Evolutionary conservation across 2,888 invertebrate genomes (phyloP).

Genomic region (Biston stratarius): DNA sequence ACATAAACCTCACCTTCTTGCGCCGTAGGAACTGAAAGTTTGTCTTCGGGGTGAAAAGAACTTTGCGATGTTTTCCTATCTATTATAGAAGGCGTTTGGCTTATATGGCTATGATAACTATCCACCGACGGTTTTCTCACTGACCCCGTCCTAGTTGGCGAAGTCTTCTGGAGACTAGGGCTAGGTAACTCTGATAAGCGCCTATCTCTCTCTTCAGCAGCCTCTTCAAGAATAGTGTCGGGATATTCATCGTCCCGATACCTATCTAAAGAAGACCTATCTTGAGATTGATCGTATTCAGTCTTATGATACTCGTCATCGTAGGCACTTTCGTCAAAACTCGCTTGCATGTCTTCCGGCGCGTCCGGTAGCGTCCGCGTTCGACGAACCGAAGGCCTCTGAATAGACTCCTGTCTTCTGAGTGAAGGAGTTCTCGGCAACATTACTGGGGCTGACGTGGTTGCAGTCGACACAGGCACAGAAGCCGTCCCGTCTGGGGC

Average conservation of each 20-base stretch:
- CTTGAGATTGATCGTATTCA: conserved; percentile 79
- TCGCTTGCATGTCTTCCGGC: conserved; percentile 77
- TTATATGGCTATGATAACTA: conserved; percentile 80
- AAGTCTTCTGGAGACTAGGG: conserved; percentile 72
- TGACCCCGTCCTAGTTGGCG: conserved; percentile 73
- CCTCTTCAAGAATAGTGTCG: conserved; percentile 73
- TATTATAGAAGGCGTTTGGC: conserved; percentile 77
- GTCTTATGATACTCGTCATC: conserved; percentile 84
- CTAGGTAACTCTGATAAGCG: conserved; percentile 66
- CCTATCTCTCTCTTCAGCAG: conserved; percentile 73
- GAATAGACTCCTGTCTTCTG: conserved; percentile 82
- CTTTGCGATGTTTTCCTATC: conserved; percentile 82
- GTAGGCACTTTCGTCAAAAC: conserved; percentile 85
- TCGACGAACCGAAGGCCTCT: conserved; percentile 80
- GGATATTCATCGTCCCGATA: conserved; percentile 78
- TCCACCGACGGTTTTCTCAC: conserved; percentile 79
- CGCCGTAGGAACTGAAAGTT: conserved; percentile 74
- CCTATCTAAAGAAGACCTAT: conserved; percentile 77
- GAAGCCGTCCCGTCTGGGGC: conserved; percentile 74
- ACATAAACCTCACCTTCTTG: conserved; percentile 70
- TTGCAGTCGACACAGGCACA: conserved; percentile 69
- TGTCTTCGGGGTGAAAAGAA: conserved; percentile 86
- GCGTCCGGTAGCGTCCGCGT: conserved; percentile 81
- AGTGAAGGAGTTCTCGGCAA: conserved; percentile 79
- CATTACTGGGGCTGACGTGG: conserved; percentile 64